A percentile compares a stretch with the other conserved stretches of the same genome.
Conservation (phyloP, 2,113 vertebrate genomes). For the Phainopepla nitens region DNA sequence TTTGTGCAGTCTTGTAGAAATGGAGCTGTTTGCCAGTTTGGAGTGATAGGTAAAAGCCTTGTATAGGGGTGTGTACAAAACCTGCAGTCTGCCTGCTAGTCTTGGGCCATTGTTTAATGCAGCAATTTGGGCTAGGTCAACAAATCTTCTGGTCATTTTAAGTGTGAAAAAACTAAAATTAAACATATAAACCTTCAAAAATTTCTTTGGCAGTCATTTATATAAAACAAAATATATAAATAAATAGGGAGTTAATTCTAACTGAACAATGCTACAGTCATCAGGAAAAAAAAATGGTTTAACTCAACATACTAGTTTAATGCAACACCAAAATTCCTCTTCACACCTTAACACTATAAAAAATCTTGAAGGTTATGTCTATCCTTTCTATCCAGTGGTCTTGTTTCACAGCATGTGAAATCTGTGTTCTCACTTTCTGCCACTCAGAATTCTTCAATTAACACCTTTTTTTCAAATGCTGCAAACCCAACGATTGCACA, state of each 20-base stretch:
- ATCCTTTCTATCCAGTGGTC: neutral
- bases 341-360: neutral
- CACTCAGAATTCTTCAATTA: conserved; percentile 1
- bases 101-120: neutral
- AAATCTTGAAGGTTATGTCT: neutral
- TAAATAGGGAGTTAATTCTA: neutral
- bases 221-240: neutral
- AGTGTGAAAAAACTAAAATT: neutral
- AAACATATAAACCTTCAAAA: neutral
- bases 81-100: neutral
- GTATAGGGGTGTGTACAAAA: neutral
- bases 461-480: neutral
- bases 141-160: neutral
- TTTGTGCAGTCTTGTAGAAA: neutral
- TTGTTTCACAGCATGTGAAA: neutral
- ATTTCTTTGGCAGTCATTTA: neutral
- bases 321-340: neutral
- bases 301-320: neutral
- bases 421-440: neutral
- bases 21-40: neutral
- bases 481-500: neutral
- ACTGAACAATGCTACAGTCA: neutral
- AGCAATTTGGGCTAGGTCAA: neutral
- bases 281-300: neutral
- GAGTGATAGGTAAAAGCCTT: neutral